phyloP scores from a whole-genome alignment of 2,888 invertebrate species.

The Dyspetes luteomarginatus region DNA sequence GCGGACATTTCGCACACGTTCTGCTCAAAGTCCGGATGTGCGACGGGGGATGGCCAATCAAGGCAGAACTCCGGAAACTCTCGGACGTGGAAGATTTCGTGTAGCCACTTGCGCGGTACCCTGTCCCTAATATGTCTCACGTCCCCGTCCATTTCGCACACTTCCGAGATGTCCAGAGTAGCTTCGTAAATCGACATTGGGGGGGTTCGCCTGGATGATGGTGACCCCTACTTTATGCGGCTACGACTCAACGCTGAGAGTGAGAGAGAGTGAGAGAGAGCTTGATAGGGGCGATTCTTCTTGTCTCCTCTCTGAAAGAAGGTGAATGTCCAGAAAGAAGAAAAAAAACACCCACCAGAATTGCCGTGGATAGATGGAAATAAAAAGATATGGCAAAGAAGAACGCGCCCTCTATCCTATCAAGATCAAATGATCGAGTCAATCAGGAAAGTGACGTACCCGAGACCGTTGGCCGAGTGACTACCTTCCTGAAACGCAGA shows the following conservation, averaged over 20 bases:
- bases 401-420: slow-evolving; percentile 9
- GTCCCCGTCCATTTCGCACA: slow-evolving; percentile 28
- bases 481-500: slow-evolving; percentile 2
- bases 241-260: not conserved
- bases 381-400: not conserved
- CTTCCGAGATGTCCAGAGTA: not conserved
- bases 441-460: slow-evolving; percentile 41
- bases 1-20: too few species aligned
- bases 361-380: too few species aligned
- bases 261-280: not conserved
- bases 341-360: slow-evolving; percentile 10
- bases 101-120: slow-evolving; percentile 2
- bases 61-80: slow-evolving; percentile 31
- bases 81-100: slow-evolving; percentile 19
- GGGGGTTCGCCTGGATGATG: not conserved
- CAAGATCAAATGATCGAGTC: slow-evolving; percentile 53
- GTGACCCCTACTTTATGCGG: too few species aligned
- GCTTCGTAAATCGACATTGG: slow-evolving; percentile 13
- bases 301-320: not conserved
- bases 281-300: slow-evolving; percentile 36
- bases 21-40: too few species aligned
- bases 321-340: not conserved
- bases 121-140: slow-evolving; percentile 38
- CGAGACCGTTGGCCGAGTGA: slow-evolving; percentile 15
- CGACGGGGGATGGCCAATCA: slow-evolving; percentile 46